Evolutionary conservation across 2,888 invertebrate genomes (phyloP).

Genomic region (Corbicula japonica): DNA sequence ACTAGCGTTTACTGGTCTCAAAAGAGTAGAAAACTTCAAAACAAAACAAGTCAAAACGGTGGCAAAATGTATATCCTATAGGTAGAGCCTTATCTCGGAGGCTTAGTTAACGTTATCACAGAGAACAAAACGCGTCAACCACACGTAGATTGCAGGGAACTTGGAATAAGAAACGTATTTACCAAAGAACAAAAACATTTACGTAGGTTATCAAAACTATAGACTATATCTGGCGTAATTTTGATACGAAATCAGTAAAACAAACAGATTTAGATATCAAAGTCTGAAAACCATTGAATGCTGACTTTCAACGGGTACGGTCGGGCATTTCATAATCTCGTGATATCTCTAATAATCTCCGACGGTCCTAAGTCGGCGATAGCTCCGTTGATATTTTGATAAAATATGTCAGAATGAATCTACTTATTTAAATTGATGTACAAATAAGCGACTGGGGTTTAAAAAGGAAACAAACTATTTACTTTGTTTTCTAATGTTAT

Average conservation of each 20-base stretch:
- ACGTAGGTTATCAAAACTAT: constrained; percentile 43
- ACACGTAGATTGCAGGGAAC: constrained; percentile 18
- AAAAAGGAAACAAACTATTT: too few relatives aligned
- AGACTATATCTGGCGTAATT: constrained; percentile 50
- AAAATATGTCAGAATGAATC: constrained; percentile 63
- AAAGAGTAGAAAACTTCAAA: too few relatives aligned
- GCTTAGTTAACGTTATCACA: constrained; percentile 18
- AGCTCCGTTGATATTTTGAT: constrained; percentile 55
- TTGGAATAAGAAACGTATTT: constrained; percentile 11
- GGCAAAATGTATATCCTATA: constrained; percentile 19
- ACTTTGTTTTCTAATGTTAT: too few relatives aligned
- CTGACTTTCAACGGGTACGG: constrained; percentile 53
- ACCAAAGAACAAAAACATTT: constrained; percentile 21
- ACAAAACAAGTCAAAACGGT: too few relatives aligned
- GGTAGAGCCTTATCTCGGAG: constrained; percentile 23
- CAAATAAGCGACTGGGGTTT: constrained; percentile 44
- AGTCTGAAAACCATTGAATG: constrained; percentile 47
- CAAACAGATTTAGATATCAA: constrained; percentile 66
- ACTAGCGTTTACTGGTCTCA: too few relatives aligned
- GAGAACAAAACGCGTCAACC: constrained; percentile 30
- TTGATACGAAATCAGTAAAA: constrained; percentile 56
- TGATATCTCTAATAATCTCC: constrained; percentile 62
- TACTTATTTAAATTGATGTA: constrained; percentile 63
- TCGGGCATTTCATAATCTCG: constrained; percentile 53
- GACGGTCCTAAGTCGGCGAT: constrained; percentile 60